Evolutionary conservation across 2,888 invertebrate genomes (phyloP).

Genomic region (Azorinus chamasolen): DNA sequence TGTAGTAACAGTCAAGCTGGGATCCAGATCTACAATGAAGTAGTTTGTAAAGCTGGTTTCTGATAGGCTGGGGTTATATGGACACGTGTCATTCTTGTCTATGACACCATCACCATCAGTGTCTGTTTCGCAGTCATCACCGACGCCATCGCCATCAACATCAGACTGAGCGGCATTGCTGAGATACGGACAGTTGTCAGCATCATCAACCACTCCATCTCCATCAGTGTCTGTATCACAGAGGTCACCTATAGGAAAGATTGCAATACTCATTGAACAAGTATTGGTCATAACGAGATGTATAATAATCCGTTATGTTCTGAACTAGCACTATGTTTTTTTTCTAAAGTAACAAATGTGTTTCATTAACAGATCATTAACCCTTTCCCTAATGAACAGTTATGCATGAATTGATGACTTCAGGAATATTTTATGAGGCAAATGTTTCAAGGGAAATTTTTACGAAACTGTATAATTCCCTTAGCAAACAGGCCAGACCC

Average conservation of each 20-base stretch:
- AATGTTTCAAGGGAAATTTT: too few relatives aligned
- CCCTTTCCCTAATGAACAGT: too few relatives aligned
- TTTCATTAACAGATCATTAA: too few relatives aligned
- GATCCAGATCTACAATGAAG: conserved; percentile 69
- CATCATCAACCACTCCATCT: conserved; percentile 91
- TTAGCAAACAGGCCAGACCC: too few relatives aligned
- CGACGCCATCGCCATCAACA: conserved; percentile 92
- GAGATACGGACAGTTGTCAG: conserved; percentile 93
- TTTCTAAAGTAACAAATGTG: too few relatives aligned
- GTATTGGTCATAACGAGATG: too few relatives aligned
- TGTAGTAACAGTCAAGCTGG: conserved; percentile 42
- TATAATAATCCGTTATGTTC: too few relatives aligned
- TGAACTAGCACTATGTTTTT: too few relatives aligned
- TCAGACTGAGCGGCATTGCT: conserved; percentile 91
- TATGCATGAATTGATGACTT: too few relatives aligned
- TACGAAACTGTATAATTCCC: too few relatives aligned
- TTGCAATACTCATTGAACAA: too few relatives aligned
- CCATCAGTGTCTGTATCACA: conserved; percentile 87
- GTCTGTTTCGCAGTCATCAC: conserved; percentile 94
- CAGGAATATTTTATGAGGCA: too few relatives aligned
- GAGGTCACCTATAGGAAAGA: conserved; percentile 83
- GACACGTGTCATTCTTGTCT: conserved; percentile 95
- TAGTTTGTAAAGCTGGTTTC: conserved; percentile 60
- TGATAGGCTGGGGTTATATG: conserved; percentile 87
- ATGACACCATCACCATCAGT: conserved; percentile 93